phyloP scores from a whole-genome alignment of 2,113 vertebrate genomes.

The Grammomys surdaster region DNA sequence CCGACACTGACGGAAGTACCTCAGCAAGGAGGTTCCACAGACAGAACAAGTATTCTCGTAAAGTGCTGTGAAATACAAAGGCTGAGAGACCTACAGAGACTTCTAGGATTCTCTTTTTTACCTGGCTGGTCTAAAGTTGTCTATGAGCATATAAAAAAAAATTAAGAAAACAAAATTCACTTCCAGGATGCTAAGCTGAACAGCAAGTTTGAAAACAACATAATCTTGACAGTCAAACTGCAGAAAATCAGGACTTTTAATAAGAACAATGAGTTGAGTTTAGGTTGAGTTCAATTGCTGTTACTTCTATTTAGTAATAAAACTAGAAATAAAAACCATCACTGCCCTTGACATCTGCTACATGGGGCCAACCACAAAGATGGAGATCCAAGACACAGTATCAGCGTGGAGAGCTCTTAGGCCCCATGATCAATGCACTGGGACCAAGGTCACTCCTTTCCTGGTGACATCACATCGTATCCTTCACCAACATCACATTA shows the following conservation, averaged over 20 bases:
- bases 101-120: slow-evolving; percentile 5
- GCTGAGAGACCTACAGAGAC: background rate
- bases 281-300: slow-evolving; percentile 33
- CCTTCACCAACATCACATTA: background rate
- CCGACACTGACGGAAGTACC: background rate
- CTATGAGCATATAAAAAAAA: slow-evolving; percentile 32
- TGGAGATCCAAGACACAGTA: background rate
- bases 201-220: slow-evolving; percentile 41
- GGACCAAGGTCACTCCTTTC: background rate
- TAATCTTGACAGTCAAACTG: slow-evolving; percentile 36
- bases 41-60: background rate
- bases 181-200: slow-evolving; percentile 58
- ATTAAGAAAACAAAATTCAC: slow-evolving; percentile 61
- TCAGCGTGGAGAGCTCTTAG: background rate
- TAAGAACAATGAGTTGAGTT: slow-evolving; percentile 5
- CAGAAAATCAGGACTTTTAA: slow-evolving; percentile 40
- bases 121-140: slow-evolving; percentile 57
- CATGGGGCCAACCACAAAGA: background rate
- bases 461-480: background rate
- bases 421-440: background rate
- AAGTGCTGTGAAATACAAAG: slow-evolving; percentile 26
- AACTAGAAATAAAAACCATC: background rate
- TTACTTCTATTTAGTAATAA: background rate
- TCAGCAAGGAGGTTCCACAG: slow-evolving; percentile 22
- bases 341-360: background rate